Base-by-base conservation (phyloP, 2,113 vertebrate genomes). In the Aplodontia rufa region DNA sequence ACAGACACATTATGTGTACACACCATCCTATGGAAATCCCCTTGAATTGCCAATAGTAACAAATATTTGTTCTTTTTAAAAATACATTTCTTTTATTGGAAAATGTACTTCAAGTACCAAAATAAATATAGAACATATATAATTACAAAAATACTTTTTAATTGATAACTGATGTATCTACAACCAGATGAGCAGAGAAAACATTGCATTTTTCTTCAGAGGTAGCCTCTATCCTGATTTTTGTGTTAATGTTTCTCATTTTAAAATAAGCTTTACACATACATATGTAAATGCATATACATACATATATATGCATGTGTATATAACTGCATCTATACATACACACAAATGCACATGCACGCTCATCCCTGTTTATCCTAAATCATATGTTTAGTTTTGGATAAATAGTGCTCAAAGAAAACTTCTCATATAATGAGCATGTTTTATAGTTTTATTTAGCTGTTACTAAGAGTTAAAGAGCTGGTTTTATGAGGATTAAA, bases 391-490 rank as follows among this genome's bases (percentile, higher is more conserved):
- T 74, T 84, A 32, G 22, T 71, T 80, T 92, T 84, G 85, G 85
- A 10, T 55, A 28, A 90, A 49, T 72, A 84, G 55, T 79, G 58
- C 93, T 96, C 62, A 28, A 78, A 72, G 62, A 32, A 72, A 79
- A 94, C 17, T 60, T 90, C 2, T 82, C 13, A 49, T 87, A 35
- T 71, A 47, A 72, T 62, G n/a, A 71, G 28, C 47, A 47, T 35
- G 4, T 87, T 86, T 95, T 62, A n/a, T 17, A 80, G 71, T 71
- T 93, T 93, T 93, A 90, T 60, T 84, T 86, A 68, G 20, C 55
- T 47, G 6, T 87, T 89, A 91, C 0, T 55, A 81, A 82, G 60
- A 87, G 28, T 78, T 45, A n/a, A 22, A 72, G 53, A 76, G 24
- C 28, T 68, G 20, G 3, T 75, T 93, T 53, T 66, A 66, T 75